Conservation (phyloP, 2,797 vertebrate genomes). For the Artibeus lituratus region DNA sequence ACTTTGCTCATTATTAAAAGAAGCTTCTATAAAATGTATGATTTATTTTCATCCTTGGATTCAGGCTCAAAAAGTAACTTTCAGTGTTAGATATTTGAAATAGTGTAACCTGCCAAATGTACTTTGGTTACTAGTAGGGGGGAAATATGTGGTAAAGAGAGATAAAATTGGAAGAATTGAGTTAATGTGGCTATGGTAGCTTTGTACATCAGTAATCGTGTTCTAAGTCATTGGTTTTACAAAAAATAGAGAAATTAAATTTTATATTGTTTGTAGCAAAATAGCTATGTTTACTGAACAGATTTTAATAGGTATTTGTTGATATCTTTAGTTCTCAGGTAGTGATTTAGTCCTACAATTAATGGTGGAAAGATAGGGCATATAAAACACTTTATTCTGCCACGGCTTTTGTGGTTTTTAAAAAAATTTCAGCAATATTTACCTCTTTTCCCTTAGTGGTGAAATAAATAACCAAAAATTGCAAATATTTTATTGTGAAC, state of each 20-base stretch:
- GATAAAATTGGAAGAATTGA: not conserved
- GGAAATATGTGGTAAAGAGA: not conserved
- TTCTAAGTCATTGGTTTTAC: constrained; percentile 19
- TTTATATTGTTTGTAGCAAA: not conserved
- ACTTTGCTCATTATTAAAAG: not conserved
- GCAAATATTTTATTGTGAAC: constrained; percentile 4
- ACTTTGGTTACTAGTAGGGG: not conserved
- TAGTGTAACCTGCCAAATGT: not conserved
- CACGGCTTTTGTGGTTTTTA: not conserved
- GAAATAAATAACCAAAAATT: not conserved
- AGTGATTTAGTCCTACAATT: not conserved
- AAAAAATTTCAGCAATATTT: not conserved
- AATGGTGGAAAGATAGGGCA: not conserved
- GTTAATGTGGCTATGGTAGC: not conserved
- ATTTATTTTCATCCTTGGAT: constrained; percentile 1
- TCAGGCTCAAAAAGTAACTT: not conserved
- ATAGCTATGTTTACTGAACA: not conserved
- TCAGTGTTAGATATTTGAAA: constrained; percentile 25
- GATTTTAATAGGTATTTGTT: constrained; percentile 1
- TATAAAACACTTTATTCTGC: constrained; percentile 23
- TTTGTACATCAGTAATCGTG: not conserved
- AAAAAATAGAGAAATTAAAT: constrained; percentile 3
- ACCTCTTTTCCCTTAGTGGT: not conserved
- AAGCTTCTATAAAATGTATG: not conserved
- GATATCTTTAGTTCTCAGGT: not conserved